These are phyloP conservation scores for Cotesia glomerata DNA, from an alignment of 1,140 invertebrate genomes.

Conservation along the genomic window DNA sequence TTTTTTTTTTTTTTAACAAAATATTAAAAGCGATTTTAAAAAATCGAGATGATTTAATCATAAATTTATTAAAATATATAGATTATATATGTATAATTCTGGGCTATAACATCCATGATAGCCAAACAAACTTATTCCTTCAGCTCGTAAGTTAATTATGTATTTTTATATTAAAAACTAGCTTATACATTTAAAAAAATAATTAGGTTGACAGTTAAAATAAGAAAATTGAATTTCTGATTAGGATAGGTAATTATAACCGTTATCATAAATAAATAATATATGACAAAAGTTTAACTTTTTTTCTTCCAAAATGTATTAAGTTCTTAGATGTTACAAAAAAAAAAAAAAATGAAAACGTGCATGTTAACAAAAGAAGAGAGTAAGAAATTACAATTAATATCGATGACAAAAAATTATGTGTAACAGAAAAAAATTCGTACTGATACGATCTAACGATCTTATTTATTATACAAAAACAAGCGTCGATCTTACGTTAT, in stretches of 20 bases:
- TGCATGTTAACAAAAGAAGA: conserved; percentile 38
- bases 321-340: conserved; percentile 52
- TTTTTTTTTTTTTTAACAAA: background rate
- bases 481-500: conserved; percentile 61
- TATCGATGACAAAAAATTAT: conserved; percentile 38
- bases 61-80: conserved; percentile 31
- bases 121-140: conserved; percentile 53
- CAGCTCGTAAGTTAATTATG: conserved; percentile 64
- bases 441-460: conserved; percentile 34
- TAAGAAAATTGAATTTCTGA: conserved; percentile 29
- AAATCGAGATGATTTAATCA: conserved; percentile 51
- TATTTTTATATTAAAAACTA: conserved; percentile 66
- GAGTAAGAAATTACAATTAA: conserved; percentile 48
- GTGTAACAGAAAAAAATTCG: conserved; percentile 38
- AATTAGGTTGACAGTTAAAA: conserved; percentile 37
- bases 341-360: conserved; percentile 43
- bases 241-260: conserved; percentile 28
- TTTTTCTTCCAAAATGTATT: conserved; percentile 51
- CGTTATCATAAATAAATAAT: conserved; percentile 37
- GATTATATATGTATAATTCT: conserved; percentile 46
- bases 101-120: conserved; percentile 55
- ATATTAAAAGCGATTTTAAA: conserved; percentile 13
- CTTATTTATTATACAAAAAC: conserved; percentile 52
- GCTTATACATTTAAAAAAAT: conserved; percentile 54
- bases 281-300: conserved; percentile 47